phyloP scores from a whole-genome alignment of 1,140 invertebrate genomes.

The Cardiocondyla obscurior region DNA sequence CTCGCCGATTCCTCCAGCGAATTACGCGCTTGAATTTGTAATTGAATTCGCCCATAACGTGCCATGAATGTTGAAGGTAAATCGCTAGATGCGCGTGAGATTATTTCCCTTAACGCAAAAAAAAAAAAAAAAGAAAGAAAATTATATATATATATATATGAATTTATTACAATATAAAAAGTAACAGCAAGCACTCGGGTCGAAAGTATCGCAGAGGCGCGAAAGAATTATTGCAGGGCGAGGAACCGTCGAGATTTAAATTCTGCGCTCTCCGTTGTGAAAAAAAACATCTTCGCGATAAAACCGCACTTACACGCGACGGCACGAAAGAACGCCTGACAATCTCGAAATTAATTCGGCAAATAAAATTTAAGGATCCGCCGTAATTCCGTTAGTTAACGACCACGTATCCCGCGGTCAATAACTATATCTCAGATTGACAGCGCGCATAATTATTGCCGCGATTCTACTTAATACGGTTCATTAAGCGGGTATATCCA shows the following conservation, averaged over 20 bases:
- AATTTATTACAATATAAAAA: not conserved
- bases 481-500: constrained; percentile 34
- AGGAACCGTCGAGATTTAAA: not conserved
- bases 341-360: constrained; percentile 40
- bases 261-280: not conserved
- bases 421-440: constrained; percentile 53
- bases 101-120: not conserved
- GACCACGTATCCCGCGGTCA: not conserved
- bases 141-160: no score
- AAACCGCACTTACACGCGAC: not conserved
- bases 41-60: not conserved
- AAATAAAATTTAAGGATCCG: constrained; percentile 9
- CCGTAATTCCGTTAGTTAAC: constrained; percentile 39
- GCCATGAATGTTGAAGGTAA: not conserved
- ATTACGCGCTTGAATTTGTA: constrained; percentile 7
- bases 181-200: not conserved
- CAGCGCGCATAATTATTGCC: constrained; percentile 41
- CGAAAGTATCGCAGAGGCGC: not conserved
- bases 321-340: not conserved
- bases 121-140: no score
- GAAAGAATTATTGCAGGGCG: not conserved
- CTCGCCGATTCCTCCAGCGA: not conserved
- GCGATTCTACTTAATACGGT: constrained; percentile 27
- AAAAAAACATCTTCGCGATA: not conserved
- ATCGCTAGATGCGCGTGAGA: not conserved